Evolutionary conservation across 1,140 invertebrate genomes (phyloP), one percentile per base, ranked within the genome.

Genomic region (Cataglyphis hispanica): DNA sequence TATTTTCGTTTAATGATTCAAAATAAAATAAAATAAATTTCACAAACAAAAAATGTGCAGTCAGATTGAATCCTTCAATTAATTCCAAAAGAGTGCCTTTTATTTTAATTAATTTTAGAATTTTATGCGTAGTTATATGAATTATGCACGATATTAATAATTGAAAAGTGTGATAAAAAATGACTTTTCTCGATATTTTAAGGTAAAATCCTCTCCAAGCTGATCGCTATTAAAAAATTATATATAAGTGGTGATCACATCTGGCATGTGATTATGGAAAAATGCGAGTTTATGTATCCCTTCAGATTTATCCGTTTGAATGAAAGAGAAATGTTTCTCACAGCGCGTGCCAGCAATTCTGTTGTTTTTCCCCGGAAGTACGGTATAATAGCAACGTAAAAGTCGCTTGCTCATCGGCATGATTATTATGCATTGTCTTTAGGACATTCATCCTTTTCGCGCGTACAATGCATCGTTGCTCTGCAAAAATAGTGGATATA

Each of bases 271-370:
- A 69, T 64, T 43, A 58, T 46, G 19, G 43, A 77, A 58, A 58
- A 72, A 61, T 76, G 80, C 75, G 61, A 69, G 87, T 85, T 80
- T 50, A 70, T 37, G 37, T 67, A 69, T 87, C 76, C 89, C 78
- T 85, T 86, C 19, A 56, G 50, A 74, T 37, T 43, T 22, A 72
- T 11, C 40, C 64, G 63, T 63, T 61, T 56, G 83, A 61, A 88
- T 86, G 86, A 90, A 89, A 90, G 88, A 90, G 89, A 90, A 90
- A 90, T 58, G 84, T 69, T 89, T 81, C 72, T 89, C 83, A 61
- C 58, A 66, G 86, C 84, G 77, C 88, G 87, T 89, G 87, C 84
- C 88, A 81, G 58, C 50, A 60, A 81, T 88, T 74, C 66, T 63
- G 85, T 89, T 84, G 84, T 88, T 80, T 83, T 69, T 76, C 72